Evolutionary conservation across 2,888 invertebrate genomes (phyloP), one percentile per base, ranked within the genome.

Genomic region (Cyclophora albipunctata): DNA sequence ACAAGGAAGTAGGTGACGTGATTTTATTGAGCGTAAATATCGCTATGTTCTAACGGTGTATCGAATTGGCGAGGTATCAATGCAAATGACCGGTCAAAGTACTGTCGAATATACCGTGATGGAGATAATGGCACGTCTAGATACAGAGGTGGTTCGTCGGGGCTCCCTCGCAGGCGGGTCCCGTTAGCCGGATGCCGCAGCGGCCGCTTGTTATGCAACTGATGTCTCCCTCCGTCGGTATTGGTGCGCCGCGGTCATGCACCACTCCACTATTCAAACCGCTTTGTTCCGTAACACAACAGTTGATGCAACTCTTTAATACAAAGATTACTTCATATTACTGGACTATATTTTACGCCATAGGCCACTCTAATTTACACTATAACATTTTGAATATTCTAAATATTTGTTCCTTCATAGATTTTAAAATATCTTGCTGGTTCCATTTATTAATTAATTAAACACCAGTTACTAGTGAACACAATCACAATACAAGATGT

Each of bases 191-290:
- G 81, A 84, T 71, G 68, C 75, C 75, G 71, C 56, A 60, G 67
- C 70, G 73, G 72, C 65, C 75, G 79, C 78, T 84, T 75, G 78
- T 85, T 84, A 84, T 84, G 85, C 84, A 84, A 84, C 74, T 67
- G 76, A 81, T 75, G 78, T 73, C 72, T 76, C 71, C 71, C 73
- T 71, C 70, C 51, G 49, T 57, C 54, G 57, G 53, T 54, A 34
- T 43, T 5, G 43, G 55, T 54, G 59, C 59, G 57, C 51, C 49
- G 50, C 60, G 60, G 58, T 58, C 58, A 61, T 57, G 59, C 53
- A 49, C 60, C 59, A 57, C 57, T 48, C 53, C 45, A 49, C 55
- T 51, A 47, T 54, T 59, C 57, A 54, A 62, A 57, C 57, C 49
- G 53, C 58, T 58, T 63, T 66, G 63, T 63, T 61, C 61, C 63